Conservation (phyloP, 2,113 vertebrate species). For the Anseranas semipalmata region DNA sequence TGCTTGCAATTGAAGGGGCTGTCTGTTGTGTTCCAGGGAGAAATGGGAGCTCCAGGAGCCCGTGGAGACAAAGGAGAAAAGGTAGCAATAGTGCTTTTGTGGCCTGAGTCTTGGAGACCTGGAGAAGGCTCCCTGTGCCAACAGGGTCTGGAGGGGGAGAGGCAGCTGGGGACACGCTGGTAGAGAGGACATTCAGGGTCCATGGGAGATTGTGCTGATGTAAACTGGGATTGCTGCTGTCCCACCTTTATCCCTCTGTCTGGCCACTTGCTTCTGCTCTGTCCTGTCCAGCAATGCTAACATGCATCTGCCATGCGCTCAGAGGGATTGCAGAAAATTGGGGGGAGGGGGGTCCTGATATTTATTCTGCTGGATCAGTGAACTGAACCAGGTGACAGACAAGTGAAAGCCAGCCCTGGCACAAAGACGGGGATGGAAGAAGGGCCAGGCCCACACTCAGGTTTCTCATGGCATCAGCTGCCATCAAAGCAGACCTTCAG, state of each 20-base stretch:
- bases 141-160: neutral
- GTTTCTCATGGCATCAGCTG: neutral
- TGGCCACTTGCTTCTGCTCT: rapidly evolving
- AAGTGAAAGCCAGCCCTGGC: neutral
- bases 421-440: rapidly evolving
- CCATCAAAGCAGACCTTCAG: neutral
- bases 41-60: conserved; percentile 55
- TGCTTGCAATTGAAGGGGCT: neutral
- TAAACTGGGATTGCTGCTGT: neutral
- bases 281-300: neutral
- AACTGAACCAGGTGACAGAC: neutral
- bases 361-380: neutral
- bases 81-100: neutral
- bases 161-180: rapidly evolving
- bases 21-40: conserved; percentile 53
- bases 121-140: neutral
- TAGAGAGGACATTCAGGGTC: neutral
- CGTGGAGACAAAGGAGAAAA: conserved; percentile 66
- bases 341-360: rapidly evolving
- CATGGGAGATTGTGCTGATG: rapidly evolving
- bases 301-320: rapidly evolving
- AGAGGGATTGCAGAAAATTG: neutral
- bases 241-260: neutral
- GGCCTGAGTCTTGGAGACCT: neutral
- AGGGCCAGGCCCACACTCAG: neutral